These are phyloP conservation scores for Dermochelys coriacea DNA, from an alignment of 2,797 vertebrate genomes.

Conservation along the genomic window DNA sequence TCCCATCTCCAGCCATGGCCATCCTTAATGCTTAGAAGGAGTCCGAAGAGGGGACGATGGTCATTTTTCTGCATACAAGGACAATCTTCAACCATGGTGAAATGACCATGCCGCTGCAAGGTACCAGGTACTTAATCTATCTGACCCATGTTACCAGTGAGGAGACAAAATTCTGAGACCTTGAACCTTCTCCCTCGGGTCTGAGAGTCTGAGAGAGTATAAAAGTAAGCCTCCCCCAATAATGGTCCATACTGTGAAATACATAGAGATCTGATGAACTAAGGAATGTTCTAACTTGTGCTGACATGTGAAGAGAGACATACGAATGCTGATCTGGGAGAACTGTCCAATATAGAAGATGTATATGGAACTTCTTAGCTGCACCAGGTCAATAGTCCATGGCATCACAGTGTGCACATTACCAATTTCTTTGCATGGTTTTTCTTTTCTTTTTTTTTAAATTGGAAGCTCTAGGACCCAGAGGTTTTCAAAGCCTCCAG, in stretches of 20 bases:
- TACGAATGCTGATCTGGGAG: not conserved
- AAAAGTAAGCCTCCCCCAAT: not conserved
- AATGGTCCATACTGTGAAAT: not conserved
- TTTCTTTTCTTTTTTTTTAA: not conserved
- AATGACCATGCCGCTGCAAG: not conserved
- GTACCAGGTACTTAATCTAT: not conserved
- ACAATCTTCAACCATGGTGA: not conserved
- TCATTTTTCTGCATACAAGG: not conserved
- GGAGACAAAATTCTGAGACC: not conserved
- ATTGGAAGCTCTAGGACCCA: not conserved
- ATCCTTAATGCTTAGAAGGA: not conserved
- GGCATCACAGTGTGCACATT: not conserved
- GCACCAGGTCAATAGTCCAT: not conserved
- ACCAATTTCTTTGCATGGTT: not conserved
- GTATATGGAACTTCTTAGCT: not conserved
- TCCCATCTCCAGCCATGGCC: not conserved
- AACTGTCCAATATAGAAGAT: not conserved
- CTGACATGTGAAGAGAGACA: not conserved
- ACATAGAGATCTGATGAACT: not conserved
- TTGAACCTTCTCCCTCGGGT: not conserved
- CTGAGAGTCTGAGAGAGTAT: not conserved
- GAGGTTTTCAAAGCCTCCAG: too few species aligned
- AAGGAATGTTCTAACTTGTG: not conserved
- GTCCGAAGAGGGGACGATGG: not conserved
- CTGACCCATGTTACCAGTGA: not conserved